Evolutionary conservation across 2,888 invertebrate genomes (phyloP).

Genomic region (Cecidostiba fungosa): DNA sequence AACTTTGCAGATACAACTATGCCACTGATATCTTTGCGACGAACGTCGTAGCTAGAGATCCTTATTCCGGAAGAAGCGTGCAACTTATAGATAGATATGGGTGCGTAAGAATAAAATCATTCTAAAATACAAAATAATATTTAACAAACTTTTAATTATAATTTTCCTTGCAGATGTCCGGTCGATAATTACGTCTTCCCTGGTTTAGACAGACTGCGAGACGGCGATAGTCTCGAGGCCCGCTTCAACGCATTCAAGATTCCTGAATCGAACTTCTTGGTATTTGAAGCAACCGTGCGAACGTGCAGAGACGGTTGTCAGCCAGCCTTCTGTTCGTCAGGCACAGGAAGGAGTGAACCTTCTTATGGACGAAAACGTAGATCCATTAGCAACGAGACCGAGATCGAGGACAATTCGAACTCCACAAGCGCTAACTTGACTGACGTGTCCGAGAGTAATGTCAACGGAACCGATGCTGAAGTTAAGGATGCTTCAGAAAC

Average conservation of each 20-base stretch:
- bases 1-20: slow-evolving; percentile 85
- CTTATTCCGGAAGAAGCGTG: slow-evolving; percentile 94
- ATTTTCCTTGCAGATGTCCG: slow-evolving; percentile 85
- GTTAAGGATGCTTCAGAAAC: slow-evolving; percentile 78
- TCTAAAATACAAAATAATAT: background rate
- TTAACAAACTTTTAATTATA: background rate
- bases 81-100: slow-evolving; percentile 94
- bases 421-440: slow-evolving; percentile 66
- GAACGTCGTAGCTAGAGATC: slow-evolving; percentile 95
- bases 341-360: slow-evolving; percentile 89
- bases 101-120: slow-evolving; percentile 81
- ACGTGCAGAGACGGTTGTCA: slow-evolving; percentile 95
- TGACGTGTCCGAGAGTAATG: slow-evolving; percentile 39
- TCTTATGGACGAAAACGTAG: slow-evolving; percentile 89
- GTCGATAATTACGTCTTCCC: slow-evolving; percentile 96
- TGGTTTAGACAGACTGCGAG: slow-evolving; percentile 91
- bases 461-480: slow-evolving; percentile 67
- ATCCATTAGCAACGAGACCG: slow-evolving; percentile 69
- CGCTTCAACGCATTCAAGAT: slow-evolving; percentile 97
- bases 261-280: slow-evolving; percentile 95
- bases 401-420: slow-evolving; percentile 72
- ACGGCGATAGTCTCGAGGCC: slow-evolving; percentile 93
- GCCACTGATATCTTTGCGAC: slow-evolving; percentile 95
- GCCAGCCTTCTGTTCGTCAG: slow-evolving; percentile 92
- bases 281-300: slow-evolving; percentile 95